Evolutionary conservation across 2,113 vertebrate species (phyloP).

Genomic region (Oreochromis spilurus): DNA sequence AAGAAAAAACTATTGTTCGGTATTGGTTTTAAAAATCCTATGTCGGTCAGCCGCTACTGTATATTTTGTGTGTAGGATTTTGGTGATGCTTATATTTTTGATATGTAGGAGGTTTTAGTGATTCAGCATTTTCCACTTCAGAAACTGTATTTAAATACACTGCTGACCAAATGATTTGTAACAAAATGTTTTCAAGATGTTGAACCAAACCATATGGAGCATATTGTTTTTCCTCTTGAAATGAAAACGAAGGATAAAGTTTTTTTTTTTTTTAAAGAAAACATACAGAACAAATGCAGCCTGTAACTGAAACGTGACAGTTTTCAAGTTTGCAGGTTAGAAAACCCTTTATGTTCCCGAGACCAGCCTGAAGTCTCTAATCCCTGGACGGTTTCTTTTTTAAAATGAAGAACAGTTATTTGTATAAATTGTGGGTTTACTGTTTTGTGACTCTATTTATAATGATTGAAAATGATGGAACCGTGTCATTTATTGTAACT

Average conservation of each 20-base stretch:
- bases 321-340: neutral
- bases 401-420: neutral
- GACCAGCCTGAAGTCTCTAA: neutral
- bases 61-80: neutral
- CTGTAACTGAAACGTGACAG: neutral
- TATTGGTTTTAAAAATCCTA: neutral
- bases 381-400: neutral
- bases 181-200: neutral
- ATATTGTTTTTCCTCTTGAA: neutral
- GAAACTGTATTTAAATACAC: neutral
- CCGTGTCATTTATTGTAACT: conserved; percentile 12
- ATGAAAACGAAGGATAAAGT: neutral
- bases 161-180: conserved; percentile 34
- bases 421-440: neutral
- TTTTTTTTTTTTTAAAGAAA: neutral
- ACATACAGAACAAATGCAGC: neutral
- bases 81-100: conserved; percentile 4
- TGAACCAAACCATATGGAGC: neutral
- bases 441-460: neutral
- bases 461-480: neutral
- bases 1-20: neutral
- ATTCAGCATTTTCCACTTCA: neutral
- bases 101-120: neutral
- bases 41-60: neutral
- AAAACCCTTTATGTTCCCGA: neutral